These are phyloP conservation scores for Cephus spinipes DNA, from an alignment of 2,888 invertebrate genomes.

Conservation along the genomic window DNA sequence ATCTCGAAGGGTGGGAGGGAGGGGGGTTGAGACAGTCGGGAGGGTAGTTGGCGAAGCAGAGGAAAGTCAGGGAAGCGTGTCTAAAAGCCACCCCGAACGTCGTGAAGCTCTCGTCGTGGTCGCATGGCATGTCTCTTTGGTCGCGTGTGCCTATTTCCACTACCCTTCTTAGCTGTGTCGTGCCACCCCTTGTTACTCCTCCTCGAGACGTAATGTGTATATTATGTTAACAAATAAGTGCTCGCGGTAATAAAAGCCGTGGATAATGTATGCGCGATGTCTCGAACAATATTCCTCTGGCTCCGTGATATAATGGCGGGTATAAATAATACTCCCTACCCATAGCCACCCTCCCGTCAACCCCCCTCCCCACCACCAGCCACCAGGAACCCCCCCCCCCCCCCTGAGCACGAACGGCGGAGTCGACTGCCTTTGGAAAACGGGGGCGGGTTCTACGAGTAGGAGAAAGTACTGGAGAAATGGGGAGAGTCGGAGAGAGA, in stretches of 20 bases:
- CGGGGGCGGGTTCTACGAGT: neutral
- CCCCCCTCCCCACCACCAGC: neutral
- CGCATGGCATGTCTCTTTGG: neutral
- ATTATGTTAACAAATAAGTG: constrained; percentile 65
- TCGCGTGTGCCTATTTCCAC: constrained; percentile 4
- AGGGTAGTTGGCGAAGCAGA: neutral
- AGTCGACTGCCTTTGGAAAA: neutral
- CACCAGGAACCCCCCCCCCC: neutral
- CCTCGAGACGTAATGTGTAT: constrained; percentile 53
- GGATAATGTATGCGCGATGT: constrained; percentile 61
- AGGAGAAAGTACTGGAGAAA: neutral
- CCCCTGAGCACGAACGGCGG: neutral
- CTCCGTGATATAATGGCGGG: constrained; percentile 57
- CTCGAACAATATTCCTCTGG: constrained; percentile 62
- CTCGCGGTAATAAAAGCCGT: constrained; percentile 59
- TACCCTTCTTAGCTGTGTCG: constrained; percentile 3
- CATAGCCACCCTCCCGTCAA: neutral
- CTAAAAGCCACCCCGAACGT: constrained; percentile 43
- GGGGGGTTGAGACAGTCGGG: neutral
- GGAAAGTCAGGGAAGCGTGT: constrained; percentile 32
- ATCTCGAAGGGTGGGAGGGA: neutral
- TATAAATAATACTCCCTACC: constrained; percentile 58
- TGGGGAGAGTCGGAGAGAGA: constrained; percentile 10
- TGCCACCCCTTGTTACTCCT: constrained; percentile 10
- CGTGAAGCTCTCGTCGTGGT: neutral